Evolutionary conservation across 2,113 vertebrate genomes (phyloP), one percentile per base, ranked within the genome.

Genomic region (Tichodroma muraria): DNA sequence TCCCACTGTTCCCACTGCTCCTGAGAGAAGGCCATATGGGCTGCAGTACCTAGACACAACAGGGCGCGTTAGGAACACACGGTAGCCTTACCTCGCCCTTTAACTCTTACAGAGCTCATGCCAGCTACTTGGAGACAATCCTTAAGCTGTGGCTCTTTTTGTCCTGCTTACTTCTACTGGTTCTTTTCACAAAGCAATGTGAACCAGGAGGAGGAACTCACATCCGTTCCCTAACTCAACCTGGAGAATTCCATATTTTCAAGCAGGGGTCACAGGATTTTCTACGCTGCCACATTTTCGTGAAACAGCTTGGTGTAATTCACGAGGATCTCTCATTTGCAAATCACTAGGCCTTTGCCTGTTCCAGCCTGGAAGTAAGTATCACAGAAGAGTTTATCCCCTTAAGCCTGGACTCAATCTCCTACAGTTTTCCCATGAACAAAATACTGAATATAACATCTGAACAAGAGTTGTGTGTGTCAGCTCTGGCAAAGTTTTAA

Each of bases 11-110:
- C 84, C 83, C 92, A 52, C 12, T 24, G 54, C 79, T 94, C 80
- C 80, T 44, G 73, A 73, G 81, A 92, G 92, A 65, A 79, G 85
- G 92, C 94, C 95, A 87, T 84, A 94, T 94, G 95, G 44, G 88
- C 94, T 49, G 54, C n/a, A 66, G 71, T 59, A 89, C 92, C 93
- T 8, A 92, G 92, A 47, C 93, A 77, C 88, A 89, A 95, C 92
- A 92, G 90, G 92, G 83, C 2, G 28, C 33, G 5, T 25, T 6
- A 25, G 10, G 57, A 94, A 69, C 83, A 81, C 88, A 76, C 27
- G 2, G 91, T 5, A 69, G 54, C 63, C 91, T 73, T 15, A 56
- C 60, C 44, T 69, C 14, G 19, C 45, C 6, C 0, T 30, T 89
- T 87, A 80, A 85, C 76, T 92, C 85, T 71, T 40, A 37, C 38